Evolutionary conservation across 53 echinoderm and acorn worm species (phyloP).

Genomic region (Paelopatides confundens): DNA sequence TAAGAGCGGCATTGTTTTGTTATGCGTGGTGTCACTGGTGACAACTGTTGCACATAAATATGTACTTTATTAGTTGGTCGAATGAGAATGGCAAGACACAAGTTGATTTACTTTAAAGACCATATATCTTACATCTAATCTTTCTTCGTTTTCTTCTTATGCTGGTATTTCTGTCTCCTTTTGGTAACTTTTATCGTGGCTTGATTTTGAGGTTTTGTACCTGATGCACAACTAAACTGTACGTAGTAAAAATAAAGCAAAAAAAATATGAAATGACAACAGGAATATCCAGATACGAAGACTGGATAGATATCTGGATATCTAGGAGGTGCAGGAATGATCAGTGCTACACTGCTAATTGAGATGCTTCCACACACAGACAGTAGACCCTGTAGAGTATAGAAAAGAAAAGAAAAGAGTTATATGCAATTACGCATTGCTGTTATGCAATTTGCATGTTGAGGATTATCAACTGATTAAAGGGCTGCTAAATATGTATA

Average conservation of each 20-base stretch:
- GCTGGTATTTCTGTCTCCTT: background rate
- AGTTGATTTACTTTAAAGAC: no score
- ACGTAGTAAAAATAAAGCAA: conserved; percentile 69
- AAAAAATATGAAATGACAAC: conserved; percentile 86
- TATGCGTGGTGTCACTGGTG: no score
- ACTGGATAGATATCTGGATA: conserved; percentile 93
- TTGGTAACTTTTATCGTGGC: background rate
- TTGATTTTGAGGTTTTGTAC: background rate
- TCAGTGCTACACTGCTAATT: conserved; percentile 62
- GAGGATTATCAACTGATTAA: background rate
- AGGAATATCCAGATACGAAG: conserved; percentile 81
- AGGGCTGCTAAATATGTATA: no score
- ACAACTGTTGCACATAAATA: no score
- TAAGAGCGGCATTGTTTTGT: no score
- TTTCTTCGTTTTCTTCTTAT: conserved; percentile 26
- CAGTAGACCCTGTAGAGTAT: conserved; percentile 62
- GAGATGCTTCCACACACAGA: conserved; percentile 72
- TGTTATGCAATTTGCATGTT: background rate
- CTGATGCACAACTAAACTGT: conserved; percentile 51
- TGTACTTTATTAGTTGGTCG: no score
- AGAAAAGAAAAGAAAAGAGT: background rate
- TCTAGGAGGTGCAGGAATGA: conserved; percentile 64
- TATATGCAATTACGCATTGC: background rate
- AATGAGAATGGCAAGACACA: no score
- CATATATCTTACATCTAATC: background rate